Base-by-base conservation (phyloP, 37 sponge, comb jelly and placozoan genomes). In the Tethya wilhelma region DNA sequence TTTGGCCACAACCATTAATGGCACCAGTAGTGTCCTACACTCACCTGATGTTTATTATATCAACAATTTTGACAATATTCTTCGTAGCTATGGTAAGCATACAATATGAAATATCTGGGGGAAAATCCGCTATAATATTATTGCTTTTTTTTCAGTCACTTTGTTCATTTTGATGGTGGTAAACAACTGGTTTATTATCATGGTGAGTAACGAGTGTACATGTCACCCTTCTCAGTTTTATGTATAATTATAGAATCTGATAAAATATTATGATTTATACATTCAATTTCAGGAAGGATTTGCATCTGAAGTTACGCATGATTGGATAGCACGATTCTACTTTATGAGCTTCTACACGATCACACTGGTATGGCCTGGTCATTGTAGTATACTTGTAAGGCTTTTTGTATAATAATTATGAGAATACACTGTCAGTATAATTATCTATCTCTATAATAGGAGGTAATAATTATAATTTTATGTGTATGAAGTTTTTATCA, bases 101-200 rank as follows among this genome's bases (percentile, higher is more conserved):
- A 14, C 28, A n/a, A n/a, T n/a, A n/a, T n/a, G n/a, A n/a, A n/a
- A n/a, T n/a, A n/a, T n/a, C n/a, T n/a, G n/a, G n/a, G n/a, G n/a
- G n/a, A n/a, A n/a, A n/a, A n/a, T n/a, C n/a, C n/a, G n/a, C n/a
- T n/a, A n/a, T n/a, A n/a, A n/a, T n/a, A n/a, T n/a, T n/a, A n/a
- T n/a, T n/a, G n/a, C n/a, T n/a, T n/a, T n/a, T n/a, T n/a, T n/a
- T n/a, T n/a, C n/a, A n/a, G n/a, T n/a, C n/a, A n/a, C n/a, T n/a
- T n/a, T n/a, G n/a, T n/a, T n/a, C n/a, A n/a, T n/a, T n/a, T n/a
- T n/a, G n/a, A n/a, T n/a, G n/a, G n/a, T n/a, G n/a, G n/a, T n/a
- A n/a, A n/a, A n/a, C 22, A 93, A 93, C 79, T 93, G 94, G 94
- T 89, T 64, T 38, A 71, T 93, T 36, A 71, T 78, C 36, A 93